These are phyloP conservation scores for Agrotis segetum DNA, from an alignment of 2,888 invertebrate genomes.

Conservation along the genomic window DNA sequence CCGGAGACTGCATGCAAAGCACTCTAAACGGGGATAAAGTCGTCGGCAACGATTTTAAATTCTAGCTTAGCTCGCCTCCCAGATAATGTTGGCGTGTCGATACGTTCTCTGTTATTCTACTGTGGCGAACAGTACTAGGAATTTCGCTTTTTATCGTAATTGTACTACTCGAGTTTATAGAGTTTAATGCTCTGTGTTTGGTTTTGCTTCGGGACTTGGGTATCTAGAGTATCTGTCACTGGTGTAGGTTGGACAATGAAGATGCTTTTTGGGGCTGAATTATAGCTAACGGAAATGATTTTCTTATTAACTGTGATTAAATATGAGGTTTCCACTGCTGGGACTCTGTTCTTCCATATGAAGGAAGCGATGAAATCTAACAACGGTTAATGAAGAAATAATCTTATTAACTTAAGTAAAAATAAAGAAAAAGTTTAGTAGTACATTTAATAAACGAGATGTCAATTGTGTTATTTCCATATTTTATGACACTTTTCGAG, in stretches of 20 bases:
- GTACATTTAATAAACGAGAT: too few species aligned
- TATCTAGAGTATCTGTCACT: background rate
- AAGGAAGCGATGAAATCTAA: background rate
- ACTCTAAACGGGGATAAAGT: constrained; percentile 75
- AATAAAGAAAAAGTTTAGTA: too few species aligned
- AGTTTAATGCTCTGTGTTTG: background rate
- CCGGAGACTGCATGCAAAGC: constrained; percentile 76
- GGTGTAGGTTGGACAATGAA: background rate
- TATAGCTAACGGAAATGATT: too few species aligned
- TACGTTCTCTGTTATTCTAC: constrained; percentile 66
- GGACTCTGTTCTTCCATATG: background rate
- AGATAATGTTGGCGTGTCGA: constrained; percentile 73
- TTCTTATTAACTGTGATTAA: too few species aligned
- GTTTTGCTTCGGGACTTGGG: background rate
- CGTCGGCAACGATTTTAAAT: constrained; percentile 76
- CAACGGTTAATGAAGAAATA: background rate
- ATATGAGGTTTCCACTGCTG: too few species aligned
- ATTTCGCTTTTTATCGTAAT: constrained; percentile 52
- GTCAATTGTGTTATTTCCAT: too few species aligned
- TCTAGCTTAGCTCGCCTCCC: constrained; percentile 68
- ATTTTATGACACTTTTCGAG: too few species aligned
- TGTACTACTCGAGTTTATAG: constrained; percentile 17
- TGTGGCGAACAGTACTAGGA: constrained; percentile 52
- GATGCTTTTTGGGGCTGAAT: too few species aligned
- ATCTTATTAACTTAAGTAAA: background rate